Evolutionary conservation across 2,113 vertebrate species (phyloP), one percentile per base, ranked within the genome.

Genomic region (Megalops atlanticus): DNA sequence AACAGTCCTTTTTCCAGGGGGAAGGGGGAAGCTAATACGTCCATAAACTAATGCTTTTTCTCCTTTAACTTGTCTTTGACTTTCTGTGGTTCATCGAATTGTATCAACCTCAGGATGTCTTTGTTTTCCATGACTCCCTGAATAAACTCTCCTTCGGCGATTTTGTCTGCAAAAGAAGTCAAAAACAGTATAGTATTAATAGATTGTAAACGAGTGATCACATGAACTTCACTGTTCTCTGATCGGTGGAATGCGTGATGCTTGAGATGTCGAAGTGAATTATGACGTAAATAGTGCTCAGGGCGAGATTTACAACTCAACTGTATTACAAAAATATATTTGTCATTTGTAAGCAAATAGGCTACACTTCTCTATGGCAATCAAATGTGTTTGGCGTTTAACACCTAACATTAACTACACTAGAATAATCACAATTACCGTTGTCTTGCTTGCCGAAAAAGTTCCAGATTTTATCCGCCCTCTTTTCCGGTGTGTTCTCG

Each of bases 91-190:
- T 97, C 93, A 1, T 95, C 96, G 4, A 93, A 96, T 81, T 97
- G 96, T 83, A 97, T 97, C 89, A 97, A 86, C 74, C 96, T 93
- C 75, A 97, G 92, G 85, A 97, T 97, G 79, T 97, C 95, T 75
- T 95, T 94, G 91, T 97, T 97, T 82, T 96, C 91, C 93, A 96
- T 89, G 82, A 95, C 96, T 0, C 96, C 96, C 78, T 96, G 92
- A 80, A 97, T 96, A 88, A 97, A 97, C 74, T 97, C 96, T 1
- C 94, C 91, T 78, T 96, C 96, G 1, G 94, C 92, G 54, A 97
- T 94, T 91, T 96, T 97, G 91, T 96, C 96, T 97, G 91, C 3
- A 70, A 81, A 80, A 77, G 31, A 84, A 40, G 54, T 45, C 1
- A 74, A 4, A 84, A 4, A 69, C 1, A 18, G 64, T 31, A 74